Evolutionary conservation across 2,113 vertebrate species (phyloP).

Genomic region (Seriola dumerili): DNA sequence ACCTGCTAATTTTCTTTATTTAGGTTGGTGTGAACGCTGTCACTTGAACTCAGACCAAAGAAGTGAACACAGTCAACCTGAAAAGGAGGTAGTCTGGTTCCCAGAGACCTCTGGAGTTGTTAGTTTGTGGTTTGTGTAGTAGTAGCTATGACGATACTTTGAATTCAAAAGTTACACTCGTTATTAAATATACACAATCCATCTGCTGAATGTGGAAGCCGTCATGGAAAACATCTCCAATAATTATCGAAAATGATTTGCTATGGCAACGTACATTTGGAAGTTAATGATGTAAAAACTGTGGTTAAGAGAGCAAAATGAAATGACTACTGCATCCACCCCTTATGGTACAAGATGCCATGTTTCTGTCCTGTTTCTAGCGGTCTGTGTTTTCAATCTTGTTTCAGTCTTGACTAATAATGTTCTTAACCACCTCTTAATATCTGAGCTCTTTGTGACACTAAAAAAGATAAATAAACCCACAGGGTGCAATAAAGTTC

Average conservation of each 20-base stretch:
- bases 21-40: not conserved
- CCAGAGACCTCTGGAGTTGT: not conserved
- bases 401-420: not conserved
- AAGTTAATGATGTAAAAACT: too few species aligned
- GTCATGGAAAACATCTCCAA: too few species aligned
- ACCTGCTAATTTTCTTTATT: not conserved
- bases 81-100: not conserved
- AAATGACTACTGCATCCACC: too few species aligned
- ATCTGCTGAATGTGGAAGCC: not conserved
- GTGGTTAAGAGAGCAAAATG: not conserved
- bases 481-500: not conserved
- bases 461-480: not conserved
- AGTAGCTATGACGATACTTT: not conserved
- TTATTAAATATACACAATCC: not conserved
- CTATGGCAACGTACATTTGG: too few species aligned
- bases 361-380: too few species aligned
- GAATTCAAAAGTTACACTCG: too few species aligned
- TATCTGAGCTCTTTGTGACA: not conserved
- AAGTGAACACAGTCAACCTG: too few species aligned
- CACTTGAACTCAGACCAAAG: not conserved
- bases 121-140: not conserved
- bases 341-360: too few species aligned
- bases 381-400: not conserved
- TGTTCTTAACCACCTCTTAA: not conserved
- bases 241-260: too few species aligned